These are phyloP conservation scores for Martes martes DNA, from an alignment of 2,113 vertebrate species.

Conservation along the genomic window DNA sequence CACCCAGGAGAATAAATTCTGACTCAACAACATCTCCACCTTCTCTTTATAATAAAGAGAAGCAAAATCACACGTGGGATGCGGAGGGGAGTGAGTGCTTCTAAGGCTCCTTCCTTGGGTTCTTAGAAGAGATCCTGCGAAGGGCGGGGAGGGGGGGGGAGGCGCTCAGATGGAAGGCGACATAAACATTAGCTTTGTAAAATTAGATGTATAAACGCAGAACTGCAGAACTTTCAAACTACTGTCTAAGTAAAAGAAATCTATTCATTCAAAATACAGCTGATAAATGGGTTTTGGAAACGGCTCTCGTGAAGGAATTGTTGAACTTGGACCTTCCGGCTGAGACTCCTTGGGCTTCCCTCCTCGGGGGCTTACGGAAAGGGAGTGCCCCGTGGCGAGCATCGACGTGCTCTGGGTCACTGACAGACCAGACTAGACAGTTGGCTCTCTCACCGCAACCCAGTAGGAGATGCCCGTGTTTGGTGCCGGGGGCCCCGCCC, in stretches of 20 bases:
- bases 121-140: not conserved
- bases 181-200: not conserved
- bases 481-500: not conserved
- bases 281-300: not conserved
- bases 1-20: not conserved
- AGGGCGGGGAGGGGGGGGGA: rapidly evolving
- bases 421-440: not conserved
- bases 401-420: rapidly evolving
- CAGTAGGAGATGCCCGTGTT: rapidly evolving
- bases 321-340: not conserved
- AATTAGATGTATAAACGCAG: not conserved
- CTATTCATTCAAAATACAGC: not conserved
- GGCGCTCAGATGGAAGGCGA: not conserved
- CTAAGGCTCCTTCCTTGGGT: too few relatives aligned
- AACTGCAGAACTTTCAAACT: not conserved
- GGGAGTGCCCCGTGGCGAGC: not conserved
- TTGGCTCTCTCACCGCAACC: not conserved
- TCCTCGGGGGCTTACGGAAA: rapidly evolving
- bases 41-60: not conserved
- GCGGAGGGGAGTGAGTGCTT: rapidly evolving
- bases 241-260: not conserved
- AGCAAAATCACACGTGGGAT: not conserved
- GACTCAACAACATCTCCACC: not conserved
- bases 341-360: not conserved
- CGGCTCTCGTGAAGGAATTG: rapidly evolving